A percentile compares a stretch with the other conserved stretches of the same genome.
Conservation (phyloP, 2,797 vertebrate species). For the Catharus ustulatus region DNA sequence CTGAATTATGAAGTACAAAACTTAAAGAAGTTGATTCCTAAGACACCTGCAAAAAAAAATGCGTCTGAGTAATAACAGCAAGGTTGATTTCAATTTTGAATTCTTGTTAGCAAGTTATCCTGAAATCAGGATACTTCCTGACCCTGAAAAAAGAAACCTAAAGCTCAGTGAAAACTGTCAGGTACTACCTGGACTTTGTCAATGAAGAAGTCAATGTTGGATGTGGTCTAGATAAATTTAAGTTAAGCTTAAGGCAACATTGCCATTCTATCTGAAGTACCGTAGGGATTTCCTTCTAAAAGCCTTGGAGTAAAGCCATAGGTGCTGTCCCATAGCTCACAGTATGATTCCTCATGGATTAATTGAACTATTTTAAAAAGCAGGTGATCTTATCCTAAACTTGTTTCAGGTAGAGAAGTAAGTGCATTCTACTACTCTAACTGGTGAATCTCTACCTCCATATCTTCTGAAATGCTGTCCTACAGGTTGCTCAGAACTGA, state of each 20-base stretch:
- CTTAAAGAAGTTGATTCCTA: not conserved
- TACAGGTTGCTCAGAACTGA: not conserved
- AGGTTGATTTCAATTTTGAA: not conserved
- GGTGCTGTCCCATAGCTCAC: not conserved
- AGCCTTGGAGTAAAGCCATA: not conserved
- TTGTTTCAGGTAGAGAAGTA: not conserved
- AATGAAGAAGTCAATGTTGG: not conserved
- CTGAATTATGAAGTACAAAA: not conserved
- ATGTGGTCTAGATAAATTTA: not conserved
- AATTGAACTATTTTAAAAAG: not conserved
- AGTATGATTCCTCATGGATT: not conserved
- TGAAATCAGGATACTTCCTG: not conserved
- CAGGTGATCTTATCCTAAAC: not conserved
- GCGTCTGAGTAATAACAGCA: fast-evolving
- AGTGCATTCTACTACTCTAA: not conserved
- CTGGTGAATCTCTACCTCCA: not conserved
- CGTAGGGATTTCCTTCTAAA: not conserved
- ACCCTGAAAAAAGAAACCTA: not conserved
- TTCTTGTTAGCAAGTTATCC: not conserved
- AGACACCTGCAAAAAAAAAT: not conserved
- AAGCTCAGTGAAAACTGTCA: not conserved
- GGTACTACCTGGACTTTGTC: not conserved
- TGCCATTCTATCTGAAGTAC: not conserved
- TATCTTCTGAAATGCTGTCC: not conserved
- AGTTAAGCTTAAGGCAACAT: not conserved